Evolutionary conservation across 2,888 invertebrate species (phyloP).

Genomic region (Yponomeuta evonymella): DNA sequence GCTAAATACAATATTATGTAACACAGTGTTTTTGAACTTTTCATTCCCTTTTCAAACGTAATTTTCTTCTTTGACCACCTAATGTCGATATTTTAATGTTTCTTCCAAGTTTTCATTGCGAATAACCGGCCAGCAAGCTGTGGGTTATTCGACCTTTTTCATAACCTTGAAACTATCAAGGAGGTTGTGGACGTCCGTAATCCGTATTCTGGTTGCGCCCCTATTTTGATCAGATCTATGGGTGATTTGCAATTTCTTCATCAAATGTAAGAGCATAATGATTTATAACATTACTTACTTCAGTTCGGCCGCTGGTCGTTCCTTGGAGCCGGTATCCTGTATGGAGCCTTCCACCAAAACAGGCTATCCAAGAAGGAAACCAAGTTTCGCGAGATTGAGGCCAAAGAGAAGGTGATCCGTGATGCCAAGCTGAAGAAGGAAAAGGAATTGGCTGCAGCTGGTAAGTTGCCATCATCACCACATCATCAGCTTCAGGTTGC

Average conservation of each 20-base stretch:
- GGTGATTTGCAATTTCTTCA: too few relatives aligned
- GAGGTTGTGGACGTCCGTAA: too few relatives aligned
- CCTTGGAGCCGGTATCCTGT: slow-evolving; percentile 82
- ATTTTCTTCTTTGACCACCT: neutral
- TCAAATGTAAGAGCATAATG: too few relatives aligned
- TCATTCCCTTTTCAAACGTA: slow-evolving; percentile 2
- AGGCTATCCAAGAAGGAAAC: slow-evolving; percentile 81
- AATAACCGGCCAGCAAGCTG: too few relatives aligned
- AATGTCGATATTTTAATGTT: too few relatives aligned
- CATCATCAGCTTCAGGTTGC: too few relatives aligned
- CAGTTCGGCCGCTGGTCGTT: slow-evolving; percentile 90
- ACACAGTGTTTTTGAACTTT: slow-evolving; percentile 35
- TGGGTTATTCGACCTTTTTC: too few relatives aligned
- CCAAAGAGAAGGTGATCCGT: slow-evolving; percentile 79
- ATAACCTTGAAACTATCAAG: too few relatives aligned
- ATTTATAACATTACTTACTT: slow-evolving; percentile 26
- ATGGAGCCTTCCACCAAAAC: slow-evolving; percentile 84
- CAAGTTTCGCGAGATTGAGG: slow-evolving; percentile 79
- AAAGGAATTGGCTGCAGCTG: slow-evolving; percentile 78
- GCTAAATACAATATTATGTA: slow-evolving; percentile 24
- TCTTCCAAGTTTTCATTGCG: too few relatives aligned
- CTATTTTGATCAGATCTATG: too few relatives aligned
- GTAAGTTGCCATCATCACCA: slow-evolving; percentile 39
- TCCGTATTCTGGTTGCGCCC: too few relatives aligned
- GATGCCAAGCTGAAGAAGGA: slow-evolving; percentile 84